phyloP scores from a whole-genome alignment of 2,113 vertebrate genomes.

The Taurulus bubalis region DNA sequence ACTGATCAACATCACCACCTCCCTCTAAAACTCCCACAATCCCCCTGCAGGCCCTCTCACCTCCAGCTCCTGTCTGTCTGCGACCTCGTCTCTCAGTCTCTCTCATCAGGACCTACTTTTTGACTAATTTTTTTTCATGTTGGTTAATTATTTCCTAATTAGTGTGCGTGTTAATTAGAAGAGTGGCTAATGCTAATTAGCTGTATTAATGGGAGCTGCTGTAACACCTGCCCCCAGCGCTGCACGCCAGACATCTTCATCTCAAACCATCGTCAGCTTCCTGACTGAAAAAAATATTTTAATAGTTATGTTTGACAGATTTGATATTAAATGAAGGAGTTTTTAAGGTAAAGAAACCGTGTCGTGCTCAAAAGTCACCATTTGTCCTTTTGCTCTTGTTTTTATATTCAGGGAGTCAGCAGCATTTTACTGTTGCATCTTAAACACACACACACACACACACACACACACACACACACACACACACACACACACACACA shows the following conservation, averaged over 20 bases:
- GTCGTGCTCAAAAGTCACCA: too few relatives aligned
- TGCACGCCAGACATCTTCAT: slow-evolving; percentile 53
- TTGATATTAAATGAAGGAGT: too few relatives aligned
- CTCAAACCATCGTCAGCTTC: not conserved
- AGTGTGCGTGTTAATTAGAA: slow-evolving; percentile 73
- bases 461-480: slow-evolving; percentile 32
- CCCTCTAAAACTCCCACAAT: not conserved
- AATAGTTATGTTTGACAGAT: too few relatives aligned
- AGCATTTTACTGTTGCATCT: slow-evolving; percentile 29
- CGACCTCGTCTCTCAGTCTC: slow-evolving; percentile 28
- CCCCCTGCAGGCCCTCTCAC: not conserved
- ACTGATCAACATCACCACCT: too few relatives aligned
- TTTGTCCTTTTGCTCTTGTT: not conserved
- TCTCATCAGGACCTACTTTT: slow-evolving; percentile 40
- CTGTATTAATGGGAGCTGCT: slow-evolving; percentile 66
- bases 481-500: slow-evolving; percentile 21
- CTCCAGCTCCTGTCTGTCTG: not conserved
- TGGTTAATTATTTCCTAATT: slow-evolving; percentile 72
- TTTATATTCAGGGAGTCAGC: slow-evolving; percentile 20
- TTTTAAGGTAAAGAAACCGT: too few relatives aligned
- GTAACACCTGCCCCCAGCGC: slow-evolving; percentile 66
- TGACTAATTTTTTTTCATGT: slow-evolving; percentile 47
- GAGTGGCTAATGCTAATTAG: slow-evolving; percentile 72
- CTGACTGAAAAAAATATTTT: too few relatives aligned
- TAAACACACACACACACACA: slow-evolving; percentile 13